A percentile compares a stretch with the other conserved stretches of the same genome.
Evolutionary conservation across 2,113 vertebrate genomes (phyloP).

Genomic region (Scopus umbretta): DNA sequence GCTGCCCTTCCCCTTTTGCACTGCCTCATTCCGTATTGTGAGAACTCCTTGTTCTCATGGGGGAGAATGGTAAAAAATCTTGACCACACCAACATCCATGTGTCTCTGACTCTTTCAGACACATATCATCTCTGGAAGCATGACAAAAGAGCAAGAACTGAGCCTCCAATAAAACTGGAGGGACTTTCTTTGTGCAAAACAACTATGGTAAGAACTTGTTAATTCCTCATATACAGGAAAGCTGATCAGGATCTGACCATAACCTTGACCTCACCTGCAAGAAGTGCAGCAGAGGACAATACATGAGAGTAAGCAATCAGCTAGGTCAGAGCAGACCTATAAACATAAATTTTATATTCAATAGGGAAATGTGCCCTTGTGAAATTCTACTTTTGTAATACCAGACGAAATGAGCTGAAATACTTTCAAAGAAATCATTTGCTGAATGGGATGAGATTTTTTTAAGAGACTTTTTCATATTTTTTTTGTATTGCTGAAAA

Average conservation of each 20-base stretch:
- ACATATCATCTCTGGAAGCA: background rate
- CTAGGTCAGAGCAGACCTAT: background rate
- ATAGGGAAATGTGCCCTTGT: background rate
- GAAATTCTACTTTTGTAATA: constrained; percentile 29
- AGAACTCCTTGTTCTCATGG: background rate
- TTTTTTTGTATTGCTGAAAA: background rate
- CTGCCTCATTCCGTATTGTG: background rate
- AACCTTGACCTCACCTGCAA: background rate
- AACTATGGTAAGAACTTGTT: background rate
- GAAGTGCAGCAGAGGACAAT: background rate
- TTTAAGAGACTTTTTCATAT: constrained; percentile 4
- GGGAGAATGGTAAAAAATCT: background rate
- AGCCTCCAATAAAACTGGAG: background rate
- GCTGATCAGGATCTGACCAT: background rate
- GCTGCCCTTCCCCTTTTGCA: background rate
- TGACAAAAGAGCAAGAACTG: background rate
- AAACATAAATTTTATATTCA: background rate
- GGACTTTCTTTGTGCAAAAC: background rate
- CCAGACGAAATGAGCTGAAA: constrained; percentile 12
- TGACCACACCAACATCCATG: background rate
- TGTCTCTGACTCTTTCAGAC: background rate
- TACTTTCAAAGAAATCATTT: constrained; percentile 55
- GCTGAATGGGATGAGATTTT: constrained; percentile 21
- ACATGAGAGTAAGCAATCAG: background rate
- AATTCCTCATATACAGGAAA: background rate